Evolutionary conservation across 2,113 vertebrate genomes (phyloP).

Genomic region (Malurus cyaneus): DNA sequence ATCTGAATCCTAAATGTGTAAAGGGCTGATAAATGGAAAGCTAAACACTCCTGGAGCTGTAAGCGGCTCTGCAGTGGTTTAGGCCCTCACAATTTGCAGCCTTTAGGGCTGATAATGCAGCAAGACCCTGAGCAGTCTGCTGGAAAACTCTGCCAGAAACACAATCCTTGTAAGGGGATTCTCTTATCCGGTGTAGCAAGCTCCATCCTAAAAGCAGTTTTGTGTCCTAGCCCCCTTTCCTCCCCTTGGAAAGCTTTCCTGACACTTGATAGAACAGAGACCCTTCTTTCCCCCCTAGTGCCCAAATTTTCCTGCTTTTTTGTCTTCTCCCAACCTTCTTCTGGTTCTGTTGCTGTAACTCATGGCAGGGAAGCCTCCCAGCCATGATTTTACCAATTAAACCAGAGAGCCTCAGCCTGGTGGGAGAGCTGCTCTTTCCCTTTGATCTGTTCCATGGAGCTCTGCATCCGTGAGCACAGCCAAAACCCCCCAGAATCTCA

Average conservation of each 20-base stretch:
- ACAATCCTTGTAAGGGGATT: neutral
- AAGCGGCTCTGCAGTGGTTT: constrained; percentile 38
- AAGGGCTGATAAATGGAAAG: constrained; percentile 35
- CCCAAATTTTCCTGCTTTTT: neutral
- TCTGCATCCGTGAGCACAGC: neutral
- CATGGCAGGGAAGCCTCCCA: neutral
- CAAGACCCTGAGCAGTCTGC: neutral
- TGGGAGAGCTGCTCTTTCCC: neutral
- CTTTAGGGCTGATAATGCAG: neutral
- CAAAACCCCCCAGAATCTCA: neutral
- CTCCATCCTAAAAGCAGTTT: neutral
- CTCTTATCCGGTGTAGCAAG: neutral
- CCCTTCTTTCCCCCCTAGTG: neutral
- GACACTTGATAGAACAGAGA: neutral
- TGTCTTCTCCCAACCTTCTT: neutral
- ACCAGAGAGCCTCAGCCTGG: neutral
- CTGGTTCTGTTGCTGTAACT: neutral
- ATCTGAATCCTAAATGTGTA: constrained; percentile 29
- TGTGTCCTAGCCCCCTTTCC: neutral
- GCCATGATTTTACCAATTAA: neutral
- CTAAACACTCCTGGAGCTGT: neutral
- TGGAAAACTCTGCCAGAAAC: constrained; percentile 4
- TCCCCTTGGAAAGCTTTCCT: neutral
- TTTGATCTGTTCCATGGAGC: neutral
- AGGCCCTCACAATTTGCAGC: neutral